phyloP scores from a whole-genome alignment of 2,888 invertebrate genomes.

The Nymphalis c-album region DNA sequence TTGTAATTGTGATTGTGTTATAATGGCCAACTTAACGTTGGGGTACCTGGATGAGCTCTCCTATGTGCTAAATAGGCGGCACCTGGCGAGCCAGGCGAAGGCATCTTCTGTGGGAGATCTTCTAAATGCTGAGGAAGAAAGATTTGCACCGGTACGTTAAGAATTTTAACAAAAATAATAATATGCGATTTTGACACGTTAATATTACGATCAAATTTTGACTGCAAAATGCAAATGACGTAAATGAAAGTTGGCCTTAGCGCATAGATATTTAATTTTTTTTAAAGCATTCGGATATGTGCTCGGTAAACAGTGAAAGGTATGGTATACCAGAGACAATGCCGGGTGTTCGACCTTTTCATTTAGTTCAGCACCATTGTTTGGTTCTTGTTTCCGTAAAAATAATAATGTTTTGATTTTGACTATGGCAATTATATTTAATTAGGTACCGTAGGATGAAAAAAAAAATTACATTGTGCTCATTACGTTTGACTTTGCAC shows the following conservation, averaged over 20 bases:
- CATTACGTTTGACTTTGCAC: too few species aligned
- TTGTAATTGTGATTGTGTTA: constrained; percentile 28
- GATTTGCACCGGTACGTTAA: constrained; percentile 64
- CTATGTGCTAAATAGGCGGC: constrained; percentile 72
- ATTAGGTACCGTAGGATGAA: not conserved
- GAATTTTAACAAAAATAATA: constrained; percentile 14
- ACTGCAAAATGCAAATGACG: constrained; percentile 11
- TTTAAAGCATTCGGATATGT: constrained; percentile 6
- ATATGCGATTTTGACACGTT: constrained; percentile 9
- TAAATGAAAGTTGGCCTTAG: constrained; percentile 28
- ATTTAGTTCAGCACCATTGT: constrained; percentile 39
- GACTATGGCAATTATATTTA: constrained; percentile 3
- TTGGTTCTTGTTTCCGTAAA: constrained; percentile 25
- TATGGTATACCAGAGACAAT: constrained; percentile 28
- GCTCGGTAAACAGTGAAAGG: constrained; percentile 39
- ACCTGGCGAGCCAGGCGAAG: constrained; percentile 67
- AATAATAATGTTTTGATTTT: constrained; percentile 21
- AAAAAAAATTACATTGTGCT: too few species aligned
- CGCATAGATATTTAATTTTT: constrained; percentile 21
- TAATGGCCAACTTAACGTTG: constrained; percentile 74
- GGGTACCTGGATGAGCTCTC: constrained; percentile 79
- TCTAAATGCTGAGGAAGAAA: constrained; percentile 71
- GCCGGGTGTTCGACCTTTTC: constrained; percentile 42
- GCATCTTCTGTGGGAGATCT: constrained; percentile 79
- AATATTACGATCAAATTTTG: constrained; percentile 12